These are phyloP conservation scores for Melanotaenia maccullochi DNA, from an alignment of 2,797 vertebrate species.

Conservation along the genomic window DNA sequence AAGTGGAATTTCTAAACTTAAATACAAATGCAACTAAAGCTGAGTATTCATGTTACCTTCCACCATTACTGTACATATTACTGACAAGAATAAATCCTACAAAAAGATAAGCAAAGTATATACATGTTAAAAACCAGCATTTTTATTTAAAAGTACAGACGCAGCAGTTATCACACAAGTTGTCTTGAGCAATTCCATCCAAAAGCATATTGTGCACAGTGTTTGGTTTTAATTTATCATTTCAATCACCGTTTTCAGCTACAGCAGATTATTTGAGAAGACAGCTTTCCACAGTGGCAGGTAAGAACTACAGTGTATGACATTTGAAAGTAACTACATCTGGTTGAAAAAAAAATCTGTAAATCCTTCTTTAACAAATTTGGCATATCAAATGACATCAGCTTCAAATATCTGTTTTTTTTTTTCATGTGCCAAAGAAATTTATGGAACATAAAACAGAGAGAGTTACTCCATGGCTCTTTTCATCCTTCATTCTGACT, in stretches of 20 bases:
- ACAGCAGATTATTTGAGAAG: conserved; percentile 43
- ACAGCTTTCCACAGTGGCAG: conserved; percentile 45
- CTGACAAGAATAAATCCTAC: background rate
- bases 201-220: conserved; percentile 52
- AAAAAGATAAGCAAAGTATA: background rate
- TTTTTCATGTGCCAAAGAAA: conserved; percentile 27
- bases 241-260: conserved; percentile 33
- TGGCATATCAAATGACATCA: conserved; percentile 49
- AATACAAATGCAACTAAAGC: background rate
- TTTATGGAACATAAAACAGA: conserved; percentile 34
- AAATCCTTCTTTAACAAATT: conserved; percentile 34
- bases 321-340: conserved; percentile 7
- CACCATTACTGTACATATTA: background rate
- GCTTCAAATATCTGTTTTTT: conserved; percentile 2
- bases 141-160: conserved; percentile 59
- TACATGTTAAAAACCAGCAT: conserved; percentile 21
- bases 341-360: conserved; percentile 18
- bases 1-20: background rate
- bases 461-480: conserved; percentile 15
- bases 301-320: conserved; percentile 30
- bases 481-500: conserved; percentile 49
- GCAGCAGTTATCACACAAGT: conserved; percentile 30
- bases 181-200: conserved; percentile 44
- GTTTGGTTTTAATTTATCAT: background rate
- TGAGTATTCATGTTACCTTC: background rate